Percentiles rank a stretch among this genome's conserved stretches.
phyloP scores from a whole-genome alignment of 2,797 vertebrate species.

The Xenopus petersii region DNA sequence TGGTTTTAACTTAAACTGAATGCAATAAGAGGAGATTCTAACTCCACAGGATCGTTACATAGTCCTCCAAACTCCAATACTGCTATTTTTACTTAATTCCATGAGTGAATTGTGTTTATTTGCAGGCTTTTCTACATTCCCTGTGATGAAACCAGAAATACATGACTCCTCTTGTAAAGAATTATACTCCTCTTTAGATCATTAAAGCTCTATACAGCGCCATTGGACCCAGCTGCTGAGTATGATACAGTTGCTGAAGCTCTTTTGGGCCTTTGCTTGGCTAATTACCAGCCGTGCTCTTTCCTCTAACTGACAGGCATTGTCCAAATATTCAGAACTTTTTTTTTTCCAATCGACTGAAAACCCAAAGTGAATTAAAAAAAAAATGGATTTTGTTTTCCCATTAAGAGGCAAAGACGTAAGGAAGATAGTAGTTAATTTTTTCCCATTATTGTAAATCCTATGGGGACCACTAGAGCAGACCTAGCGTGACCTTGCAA shows the following conservation, averaged over 20 bases:
- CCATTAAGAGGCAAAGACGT: slow-evolving; percentile 37
- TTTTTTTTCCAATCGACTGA: slow-evolving; percentile 16
- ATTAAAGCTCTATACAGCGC: neutral
- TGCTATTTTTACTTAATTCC: too few relatives aligned
- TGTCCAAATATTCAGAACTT: slow-evolving; percentile 45
- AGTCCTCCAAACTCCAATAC: too few relatives aligned
- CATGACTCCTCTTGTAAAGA: too few relatives aligned
- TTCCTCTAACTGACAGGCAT: slow-evolving; percentile 40
- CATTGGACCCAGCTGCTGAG: slow-evolving; percentile 41
- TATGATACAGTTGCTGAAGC: slow-evolving; percentile 12
- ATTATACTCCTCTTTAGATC: too few relatives aligned
- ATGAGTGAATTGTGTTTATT: too few relatives aligned
- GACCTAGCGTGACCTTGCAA: slow-evolving; percentile 50
- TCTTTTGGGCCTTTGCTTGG: slow-evolving; percentile 35
- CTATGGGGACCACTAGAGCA: slow-evolving; percentile 39
- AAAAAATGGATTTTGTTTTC: slow-evolving; percentile 44
- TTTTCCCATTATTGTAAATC: slow-evolving; percentile 50
- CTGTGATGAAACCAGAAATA: too few relatives aligned
- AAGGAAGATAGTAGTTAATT: slow-evolving; percentile 39
- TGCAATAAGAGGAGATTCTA: too few relatives aligned
- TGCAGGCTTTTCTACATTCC: too few relatives aligned
- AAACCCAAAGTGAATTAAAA: slow-evolving; percentile 37
- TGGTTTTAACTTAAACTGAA: too few relatives aligned
- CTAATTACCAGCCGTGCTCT: slow-evolving; percentile 44
- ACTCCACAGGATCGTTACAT: too few relatives aligned